These are phyloP conservation scores for Macquaria australasica DNA, from an alignment of 2,113 vertebrate genomes.

Conservation along the genomic window DNA sequence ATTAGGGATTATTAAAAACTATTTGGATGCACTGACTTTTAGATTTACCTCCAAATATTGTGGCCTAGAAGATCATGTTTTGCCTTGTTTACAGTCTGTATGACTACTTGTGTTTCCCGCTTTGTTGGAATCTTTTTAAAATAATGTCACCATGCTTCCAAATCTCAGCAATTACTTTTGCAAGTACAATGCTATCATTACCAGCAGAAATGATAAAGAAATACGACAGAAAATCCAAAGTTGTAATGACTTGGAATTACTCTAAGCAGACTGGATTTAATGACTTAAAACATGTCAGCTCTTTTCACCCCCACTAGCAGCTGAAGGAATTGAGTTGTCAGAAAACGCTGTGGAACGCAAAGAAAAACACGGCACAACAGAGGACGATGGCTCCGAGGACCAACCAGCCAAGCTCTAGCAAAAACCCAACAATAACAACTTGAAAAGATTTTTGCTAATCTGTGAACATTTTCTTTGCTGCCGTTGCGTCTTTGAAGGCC, in stretches of 20 bases:
- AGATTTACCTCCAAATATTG: too few relatives aligned
- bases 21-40: too few relatives aligned
- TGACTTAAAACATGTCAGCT: not conserved
- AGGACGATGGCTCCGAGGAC: constrained; percentile 26
- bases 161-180: too few relatives aligned
- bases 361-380: constrained; percentile 27
- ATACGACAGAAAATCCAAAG: not conserved
- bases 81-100: too few relatives aligned
- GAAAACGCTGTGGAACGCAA: constrained; percentile 2
- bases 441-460: constrained; percentile 67
- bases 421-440: constrained; percentile 65
- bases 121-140: too few relatives aligned
- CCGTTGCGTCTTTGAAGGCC: constrained; percentile 65
- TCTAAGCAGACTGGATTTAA: not conserved
- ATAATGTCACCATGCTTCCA: too few relatives aligned
- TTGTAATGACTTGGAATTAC: too few relatives aligned
- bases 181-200: too few relatives aligned
- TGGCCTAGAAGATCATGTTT: too few relatives aligned
- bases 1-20: too few relatives aligned
- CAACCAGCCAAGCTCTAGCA: constrained; percentile 18
- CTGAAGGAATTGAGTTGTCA: constrained; percentile 64
- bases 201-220: too few relatives aligned
- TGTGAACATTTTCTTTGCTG: constrained; percentile 57
- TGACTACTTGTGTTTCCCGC: too few relatives aligned
- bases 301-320: constrained; percentile 8